Base-by-base conservation (phyloP, 2,113 vertebrate genomes). In the Danionella cerebrum region DNA sequence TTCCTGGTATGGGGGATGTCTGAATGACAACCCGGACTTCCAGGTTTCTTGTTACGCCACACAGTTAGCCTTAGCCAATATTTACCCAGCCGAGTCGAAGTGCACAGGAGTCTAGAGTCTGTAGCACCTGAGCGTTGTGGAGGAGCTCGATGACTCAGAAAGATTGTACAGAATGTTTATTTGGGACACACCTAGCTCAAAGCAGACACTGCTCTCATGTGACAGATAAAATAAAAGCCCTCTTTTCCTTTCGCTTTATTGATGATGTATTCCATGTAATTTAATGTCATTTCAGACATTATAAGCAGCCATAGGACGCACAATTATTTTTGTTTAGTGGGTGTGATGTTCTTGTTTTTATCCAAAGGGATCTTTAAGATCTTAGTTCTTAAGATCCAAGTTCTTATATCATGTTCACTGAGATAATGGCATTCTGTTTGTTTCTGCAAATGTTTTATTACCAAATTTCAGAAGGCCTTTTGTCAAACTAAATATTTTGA, bases 141-240 rank as follows among this genome's bases (percentile, higher is more conserved):
- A 41, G 62, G 65, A 36, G 31, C 19, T 16, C 3, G 6, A 31
- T 69, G 71, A 69, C 41, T 69, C 51, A 57, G 14, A 54, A 44
- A 48, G 66, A 51, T 52, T 53, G 12, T 14, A 42, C 78, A 75
- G 77, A 77, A 68, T 84, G 74, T 85, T 86, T 85, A 80, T 80
- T 72, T 64, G 22, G 44, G 79, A 78, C 76, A 83, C 78, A 77
- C 84, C 80, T 83, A 82, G 76, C 25, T 44, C 31, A 73, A 71
- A 75, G 79, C 73, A 11, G 47, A 58, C 41, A 24, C 35, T 54
- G 19, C 53, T 62, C 39, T 62, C 48, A 68, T 54, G 55, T 16
- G 41, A 25, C 38, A 19, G 21, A 38, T 19, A 51, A 29, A 27
- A 38, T 19, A 51, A 29, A 52, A 16, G 33, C 29, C 13, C 60